Percentiles rank a stretch among this genome's conserved stretches.
Conservation (phyloP, 2,797 vertebrate genomes). For the Epinephelus awoara region DNA sequence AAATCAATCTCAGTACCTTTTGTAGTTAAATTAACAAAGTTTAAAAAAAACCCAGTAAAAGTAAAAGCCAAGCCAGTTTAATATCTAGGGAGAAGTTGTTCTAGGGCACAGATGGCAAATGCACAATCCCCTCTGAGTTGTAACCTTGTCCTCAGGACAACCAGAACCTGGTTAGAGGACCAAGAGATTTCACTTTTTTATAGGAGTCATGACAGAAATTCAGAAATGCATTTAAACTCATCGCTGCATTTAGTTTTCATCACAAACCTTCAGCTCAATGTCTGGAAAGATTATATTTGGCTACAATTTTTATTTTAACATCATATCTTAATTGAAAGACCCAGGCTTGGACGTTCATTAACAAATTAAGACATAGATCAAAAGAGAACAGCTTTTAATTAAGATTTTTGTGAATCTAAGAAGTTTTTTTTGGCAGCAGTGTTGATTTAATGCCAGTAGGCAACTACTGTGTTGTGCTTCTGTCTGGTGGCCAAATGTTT, state of each 20-base stretch:
- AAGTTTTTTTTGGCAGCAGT: background rate
- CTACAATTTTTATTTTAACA: background rate
- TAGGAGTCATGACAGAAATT: slow-evolving; percentile 30
- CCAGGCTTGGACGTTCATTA: background rate
- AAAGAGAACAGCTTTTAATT: background rate
- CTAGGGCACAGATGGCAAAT: slow-evolving; percentile 62
- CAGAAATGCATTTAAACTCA: slow-evolving; percentile 23
- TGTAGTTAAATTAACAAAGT: background rate
- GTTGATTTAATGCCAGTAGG: slow-evolving; percentile 29
- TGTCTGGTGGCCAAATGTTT: slow-evolving; percentile 40
- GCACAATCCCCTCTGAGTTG: slow-evolving; percentile 49
- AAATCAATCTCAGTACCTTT: background rate
- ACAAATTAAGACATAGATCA: background rate
- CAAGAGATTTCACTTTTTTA: slow-evolving; percentile 40
- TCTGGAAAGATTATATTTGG: background rate
- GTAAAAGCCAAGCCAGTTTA: slow-evolving; percentile 9
- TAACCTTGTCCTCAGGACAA: slow-evolving; percentile 62
- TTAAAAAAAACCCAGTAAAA: background rate
- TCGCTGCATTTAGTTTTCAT: background rate
- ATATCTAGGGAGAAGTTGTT: slow-evolving; percentile 53
- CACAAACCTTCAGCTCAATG: background rate
- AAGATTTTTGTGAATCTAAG: background rate
- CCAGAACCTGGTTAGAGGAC: slow-evolving; percentile 38
- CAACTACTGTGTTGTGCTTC: slow-evolving; percentile 17
- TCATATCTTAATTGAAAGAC: background rate